Conservation (phyloP, 2,888 invertebrate genomes). For the Julus scandinavius region DNA sequence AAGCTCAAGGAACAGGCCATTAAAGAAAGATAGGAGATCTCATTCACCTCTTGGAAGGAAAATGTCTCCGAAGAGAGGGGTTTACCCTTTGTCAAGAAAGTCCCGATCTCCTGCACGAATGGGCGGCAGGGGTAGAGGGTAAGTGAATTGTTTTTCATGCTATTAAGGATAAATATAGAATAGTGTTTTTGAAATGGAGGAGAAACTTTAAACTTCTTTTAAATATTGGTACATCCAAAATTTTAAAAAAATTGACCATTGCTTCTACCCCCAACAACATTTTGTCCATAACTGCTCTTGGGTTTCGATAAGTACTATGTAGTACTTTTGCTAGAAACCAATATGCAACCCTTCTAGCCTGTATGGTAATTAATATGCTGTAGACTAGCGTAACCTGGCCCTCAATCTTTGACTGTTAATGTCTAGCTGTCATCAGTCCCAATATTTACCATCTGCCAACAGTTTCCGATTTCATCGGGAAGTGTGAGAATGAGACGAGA, state of each 20-base stretch:
- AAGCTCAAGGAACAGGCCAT: background rate
- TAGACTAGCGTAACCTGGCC: background rate
- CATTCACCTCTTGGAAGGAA: conserved; percentile 45
- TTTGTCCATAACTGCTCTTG: no score
- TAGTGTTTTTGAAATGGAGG: background rate
- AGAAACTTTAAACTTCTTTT: no score
- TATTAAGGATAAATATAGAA: background rate
- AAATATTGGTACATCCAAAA: no score
- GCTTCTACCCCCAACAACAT: no score
- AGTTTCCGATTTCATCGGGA: conserved; percentile 23
- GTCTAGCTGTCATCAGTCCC: background rate
- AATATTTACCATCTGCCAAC: conserved; percentile 4
- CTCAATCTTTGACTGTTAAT: background rate
- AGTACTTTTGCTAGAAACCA: background rate
- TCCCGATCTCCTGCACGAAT: conserved; percentile 38
- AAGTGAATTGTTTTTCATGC: background rate
- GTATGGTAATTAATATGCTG: background rate
- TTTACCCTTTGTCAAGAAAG: conserved; percentile 1
- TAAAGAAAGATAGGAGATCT: conserved; percentile 34
- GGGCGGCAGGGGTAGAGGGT: conserved; percentile 34
- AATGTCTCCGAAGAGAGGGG: conserved; percentile 13
- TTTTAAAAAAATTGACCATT: no score
- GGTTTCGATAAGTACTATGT: no score
- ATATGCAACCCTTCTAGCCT: background rate
- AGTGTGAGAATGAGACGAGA: background rate